phyloP scores from a whole-genome alignment of 2,888 invertebrate species.

The Clivina fossor region DNA sequence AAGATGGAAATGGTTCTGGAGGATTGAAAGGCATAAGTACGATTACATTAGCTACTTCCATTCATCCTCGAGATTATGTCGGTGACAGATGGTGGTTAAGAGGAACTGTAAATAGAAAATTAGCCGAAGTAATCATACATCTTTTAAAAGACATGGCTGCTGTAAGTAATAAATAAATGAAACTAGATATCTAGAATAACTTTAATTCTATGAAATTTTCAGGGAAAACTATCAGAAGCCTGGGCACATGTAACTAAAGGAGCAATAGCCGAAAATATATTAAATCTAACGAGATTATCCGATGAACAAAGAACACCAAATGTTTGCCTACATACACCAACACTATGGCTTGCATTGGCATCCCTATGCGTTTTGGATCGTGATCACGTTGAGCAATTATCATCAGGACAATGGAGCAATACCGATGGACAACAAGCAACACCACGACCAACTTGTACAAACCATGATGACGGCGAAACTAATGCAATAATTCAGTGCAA shows the following conservation, averaged over 20 bases:
- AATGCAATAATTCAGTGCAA: conserved; percentile 90
- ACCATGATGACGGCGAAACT: conserved; percentile 95
- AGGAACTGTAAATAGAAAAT: conserved; percentile 79
- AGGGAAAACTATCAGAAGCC: conserved; percentile 82
- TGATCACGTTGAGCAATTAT: conserved; percentile 82
- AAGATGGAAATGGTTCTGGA: conserved; percentile 54
- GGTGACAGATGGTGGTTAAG: conserved; percentile 79
- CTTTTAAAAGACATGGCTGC: conserved; percentile 90
- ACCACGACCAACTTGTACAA: conserved; percentile 82
- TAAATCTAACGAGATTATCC: conserved; percentile 78
- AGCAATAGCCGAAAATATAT: conserved; percentile 83
- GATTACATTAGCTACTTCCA: conserved; percentile 61
- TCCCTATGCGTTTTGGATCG: conserved; percentile 91
- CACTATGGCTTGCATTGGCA: conserved; percentile 89
- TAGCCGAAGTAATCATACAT: conserved; percentile 84
- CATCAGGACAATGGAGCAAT: conserved; percentile 78
- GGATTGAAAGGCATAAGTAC: conserved; percentile 57
- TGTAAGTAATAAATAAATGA: conserved; percentile 57
- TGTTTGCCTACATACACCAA: conserved; percentile 79
- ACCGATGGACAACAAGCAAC: conserved; percentile 58
- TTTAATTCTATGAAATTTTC: conserved; percentile 39
- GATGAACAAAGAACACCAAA: conserved; percentile 74
- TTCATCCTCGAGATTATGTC: conserved; percentile 61
- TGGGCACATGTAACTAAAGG: conserved; percentile 89
- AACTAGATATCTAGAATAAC: conserved; percentile 3